A percentile compares a stretch with the other conserved stretches of the same genome.
phyloP scores from a whole-genome alignment of 2,888 invertebrate species.

The Chymomyza procnemis region DNA sequence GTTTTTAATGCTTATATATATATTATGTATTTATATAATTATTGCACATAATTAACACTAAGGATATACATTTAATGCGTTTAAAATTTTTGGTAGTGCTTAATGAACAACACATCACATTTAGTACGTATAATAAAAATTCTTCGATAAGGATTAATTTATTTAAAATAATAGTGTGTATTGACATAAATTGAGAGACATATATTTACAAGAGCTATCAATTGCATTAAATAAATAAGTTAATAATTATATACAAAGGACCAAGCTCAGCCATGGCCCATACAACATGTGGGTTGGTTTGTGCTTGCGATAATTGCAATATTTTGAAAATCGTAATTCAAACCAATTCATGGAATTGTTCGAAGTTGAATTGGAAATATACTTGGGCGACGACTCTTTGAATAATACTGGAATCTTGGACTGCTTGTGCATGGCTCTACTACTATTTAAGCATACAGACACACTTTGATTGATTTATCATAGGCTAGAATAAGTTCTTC shows the following conservation, averaged over 20 bases:
- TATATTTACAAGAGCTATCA: slow-evolving; percentile 36
- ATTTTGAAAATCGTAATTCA: neutral
- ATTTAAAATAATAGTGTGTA: slow-evolving; percentile 17
- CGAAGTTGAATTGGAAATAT: no score
- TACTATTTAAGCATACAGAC: no score
- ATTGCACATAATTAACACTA: slow-evolving; percentile 22
- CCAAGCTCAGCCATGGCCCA: neutral
- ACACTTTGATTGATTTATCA: no score
- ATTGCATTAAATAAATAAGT: neutral
- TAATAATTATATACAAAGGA: neutral
- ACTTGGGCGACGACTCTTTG: no score
- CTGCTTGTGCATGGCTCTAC: no score
- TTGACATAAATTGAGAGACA: slow-evolving; percentile 29
- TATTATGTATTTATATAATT: slow-evolving; percentile 11
- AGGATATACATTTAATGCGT: slow-evolving; percentile 17
- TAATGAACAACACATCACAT: slow-evolving; percentile 52
- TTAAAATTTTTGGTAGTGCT: slow-evolving; percentile 27
- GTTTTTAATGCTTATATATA: slow-evolving; percentile 10
- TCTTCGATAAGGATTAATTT: neutral
- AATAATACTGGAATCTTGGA: no score
- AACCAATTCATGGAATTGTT: no score
- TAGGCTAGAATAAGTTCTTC: no score
- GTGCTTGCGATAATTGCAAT: neutral
- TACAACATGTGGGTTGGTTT: neutral
- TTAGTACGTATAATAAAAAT: slow-evolving; percentile 14